Evolutionary conservation across 2,797 vertebrate species (phyloP).

Genomic region (Halcyon smyrnensis): DNA sequence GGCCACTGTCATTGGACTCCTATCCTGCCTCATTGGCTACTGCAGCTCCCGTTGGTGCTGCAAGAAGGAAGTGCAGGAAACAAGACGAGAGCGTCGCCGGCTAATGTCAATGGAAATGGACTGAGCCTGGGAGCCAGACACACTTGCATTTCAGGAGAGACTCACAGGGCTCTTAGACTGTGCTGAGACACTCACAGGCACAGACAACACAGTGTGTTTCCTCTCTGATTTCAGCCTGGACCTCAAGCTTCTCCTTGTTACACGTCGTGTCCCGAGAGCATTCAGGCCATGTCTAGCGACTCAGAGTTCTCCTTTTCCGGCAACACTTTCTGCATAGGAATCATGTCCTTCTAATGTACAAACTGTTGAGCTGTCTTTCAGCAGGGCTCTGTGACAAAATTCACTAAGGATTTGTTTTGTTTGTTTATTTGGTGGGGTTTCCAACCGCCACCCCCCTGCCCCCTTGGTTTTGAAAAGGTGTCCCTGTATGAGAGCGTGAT

Average conservation of each 20-base stretch:
- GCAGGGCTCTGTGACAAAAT: slow-evolving; percentile 65
- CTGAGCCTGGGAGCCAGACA: slow-evolving; percentile 72
- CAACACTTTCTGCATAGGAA: slow-evolving; percentile 73
- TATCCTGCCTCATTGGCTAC: slow-evolving; percentile 92
- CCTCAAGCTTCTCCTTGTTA: slow-evolving; percentile 66
- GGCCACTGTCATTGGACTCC: slow-evolving; percentile 85
- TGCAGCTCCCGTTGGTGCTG: slow-evolving; percentile 92
- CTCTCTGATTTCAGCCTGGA: slow-evolving; percentile 77
- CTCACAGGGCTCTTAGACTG: slow-evolving; percentile 38
- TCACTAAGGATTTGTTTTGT: not conserved
- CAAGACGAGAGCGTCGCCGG: slow-evolving; percentile 85
- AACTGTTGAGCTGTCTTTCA: slow-evolving; percentile 66
- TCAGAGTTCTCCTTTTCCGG: slow-evolving; percentile 63
- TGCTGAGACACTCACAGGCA: slow-evolving; percentile 52
- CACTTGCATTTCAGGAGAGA: not conserved
- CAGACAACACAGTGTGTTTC: slow-evolving; percentile 16
- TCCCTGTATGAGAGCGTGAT: not conserved
- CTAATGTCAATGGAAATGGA: slow-evolving; percentile 96
- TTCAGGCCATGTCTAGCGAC: slow-evolving; percentile 64
- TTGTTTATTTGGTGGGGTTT: not conserved
- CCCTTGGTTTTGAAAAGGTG: slow-evolving; percentile 22
- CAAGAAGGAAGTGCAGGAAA: slow-evolving; percentile 85
- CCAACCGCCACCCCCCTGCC: too few relatives aligned
- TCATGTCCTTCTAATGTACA: slow-evolving; percentile 35
- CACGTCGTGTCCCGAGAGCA: slow-evolving; percentile 55